Evolutionary conservation across 2,888 invertebrate species (phyloP).

Genomic region (Hypomecis punctinalis): DNA sequence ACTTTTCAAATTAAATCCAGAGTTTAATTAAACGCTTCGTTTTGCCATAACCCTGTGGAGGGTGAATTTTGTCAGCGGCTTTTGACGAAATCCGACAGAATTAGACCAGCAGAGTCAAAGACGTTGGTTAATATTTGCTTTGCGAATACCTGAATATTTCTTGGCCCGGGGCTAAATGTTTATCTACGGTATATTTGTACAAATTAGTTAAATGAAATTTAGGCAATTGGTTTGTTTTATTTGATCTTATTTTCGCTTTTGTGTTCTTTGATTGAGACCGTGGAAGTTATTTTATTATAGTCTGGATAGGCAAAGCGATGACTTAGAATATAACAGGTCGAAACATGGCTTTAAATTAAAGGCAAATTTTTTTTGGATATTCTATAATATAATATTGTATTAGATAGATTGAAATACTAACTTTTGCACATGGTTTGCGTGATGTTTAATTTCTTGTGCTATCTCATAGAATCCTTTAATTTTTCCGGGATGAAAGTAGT

Average conservation of each 20-base stretch:
- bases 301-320: too few relatives aligned
- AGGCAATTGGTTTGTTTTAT: background rate
- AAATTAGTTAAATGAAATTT: background rate
- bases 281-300: too few relatives aligned
- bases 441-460: too few relatives aligned
- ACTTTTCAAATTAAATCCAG: constrained; percentile 30
- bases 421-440: too few relatives aligned
- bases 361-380: too few relatives aligned
- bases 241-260: background rate
- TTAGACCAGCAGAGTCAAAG: constrained; percentile 26
- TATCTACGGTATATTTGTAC: background rate
- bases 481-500: too few relatives aligned
- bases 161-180: constrained; percentile 7
- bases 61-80: constrained; percentile 24
- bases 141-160: constrained; percentile 14
- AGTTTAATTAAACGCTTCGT: constrained; percentile 30
- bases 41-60: constrained; percentile 17
- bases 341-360: too few relatives aligned
- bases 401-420: too few relatives aligned
- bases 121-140: constrained; percentile 24
- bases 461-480: too few relatives aligned
- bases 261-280: too few relatives aligned
- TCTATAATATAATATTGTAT: too few relatives aligned
- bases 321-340: too few relatives aligned
- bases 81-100: constrained; percentile 25